Conservation (phyloP, 64 coral and sea anemone genomes). For the Anthopleura sola region DNA sequence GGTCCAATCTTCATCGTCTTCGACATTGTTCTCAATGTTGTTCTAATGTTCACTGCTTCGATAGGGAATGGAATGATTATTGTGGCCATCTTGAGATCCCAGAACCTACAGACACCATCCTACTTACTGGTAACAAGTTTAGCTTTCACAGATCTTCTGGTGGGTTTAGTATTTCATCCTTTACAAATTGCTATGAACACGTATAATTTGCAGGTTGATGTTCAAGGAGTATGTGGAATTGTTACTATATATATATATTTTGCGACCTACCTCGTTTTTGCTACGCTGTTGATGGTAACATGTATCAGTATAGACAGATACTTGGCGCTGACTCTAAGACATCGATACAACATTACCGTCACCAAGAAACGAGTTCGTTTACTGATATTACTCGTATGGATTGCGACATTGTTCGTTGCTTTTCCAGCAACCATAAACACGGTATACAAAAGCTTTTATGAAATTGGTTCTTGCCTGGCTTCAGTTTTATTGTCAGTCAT, state of each 20-base stretch:
- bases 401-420: not conserved
- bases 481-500: not conserved
- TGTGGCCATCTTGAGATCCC: too few species aligned
- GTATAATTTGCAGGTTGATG: not conserved
- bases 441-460: not conserved
- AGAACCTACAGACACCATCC: too few species aligned
- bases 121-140: too few species aligned
- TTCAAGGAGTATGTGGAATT: not conserved
- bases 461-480: not conserved
- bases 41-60: too few species aligned
- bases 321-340: not conserved
- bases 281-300: not conserved
- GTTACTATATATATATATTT: not conserved
- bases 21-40: too few species aligned
- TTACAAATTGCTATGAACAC: too few species aligned
- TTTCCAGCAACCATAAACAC: not conserved
- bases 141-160: too few species aligned
- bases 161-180: too few species aligned
- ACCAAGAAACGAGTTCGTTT: conserved; percentile 11
- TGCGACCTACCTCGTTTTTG: not conserved
- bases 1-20: too few species aligned
- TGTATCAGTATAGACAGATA: not conserved
- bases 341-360: conserved; percentile 14
- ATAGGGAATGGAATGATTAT: too few species aligned
- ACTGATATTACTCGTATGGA: not conserved